Evolutionary conservation across 2,113 vertebrate species (phyloP).

Genomic region (Agelaius tricolor): DNA sequence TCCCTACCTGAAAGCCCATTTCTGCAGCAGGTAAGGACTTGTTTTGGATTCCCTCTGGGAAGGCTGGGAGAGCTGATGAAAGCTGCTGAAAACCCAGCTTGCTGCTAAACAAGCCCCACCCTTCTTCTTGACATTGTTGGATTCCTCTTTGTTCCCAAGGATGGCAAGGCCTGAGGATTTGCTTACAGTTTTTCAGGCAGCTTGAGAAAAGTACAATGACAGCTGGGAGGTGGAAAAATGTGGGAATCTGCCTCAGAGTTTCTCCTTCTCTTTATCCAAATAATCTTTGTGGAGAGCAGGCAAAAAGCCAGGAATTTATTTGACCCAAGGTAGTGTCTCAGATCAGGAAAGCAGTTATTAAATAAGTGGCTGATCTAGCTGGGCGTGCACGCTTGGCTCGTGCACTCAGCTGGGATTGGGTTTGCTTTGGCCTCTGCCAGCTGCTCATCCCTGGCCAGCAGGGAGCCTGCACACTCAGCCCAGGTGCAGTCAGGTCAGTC

Average conservation of each 20-base stretch:
- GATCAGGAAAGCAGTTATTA: not conserved
- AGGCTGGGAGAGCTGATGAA: constrained; percentile 61
- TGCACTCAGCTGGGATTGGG: not conserved
- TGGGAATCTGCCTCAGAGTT: constrained; percentile 16
- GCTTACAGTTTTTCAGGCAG: constrained; percentile 16
- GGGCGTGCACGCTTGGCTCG: not conserved
- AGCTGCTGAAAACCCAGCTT: not conserved
- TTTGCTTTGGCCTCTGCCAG: not conserved
- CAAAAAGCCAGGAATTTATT: not conserved
- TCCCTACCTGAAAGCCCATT: not conserved
- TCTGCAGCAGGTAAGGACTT: constrained; percentile 45
- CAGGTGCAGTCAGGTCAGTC: no score
- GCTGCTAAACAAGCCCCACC: not conserved
- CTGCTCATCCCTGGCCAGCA: not conserved
- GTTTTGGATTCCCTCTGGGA: constrained; percentile 56
- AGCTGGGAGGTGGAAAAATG: constrained; percentile 8
- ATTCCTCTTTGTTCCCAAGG: constrained; percentile 43
- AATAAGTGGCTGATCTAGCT: not conserved
- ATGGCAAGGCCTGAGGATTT: constrained; percentile 17
- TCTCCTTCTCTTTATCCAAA: not conserved
- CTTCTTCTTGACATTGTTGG: constrained; percentile 36
- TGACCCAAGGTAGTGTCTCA: constrained; percentile 12
- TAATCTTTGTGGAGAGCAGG: not conserved
- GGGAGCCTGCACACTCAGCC: no score
- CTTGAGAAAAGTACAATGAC: not conserved